Percentiles rank a stretch among this genome's conserved stretches.
phyloP scores from a whole-genome alignment of 2,113 vertebrate species.

The Ivindomyrus marchei region DNA sequence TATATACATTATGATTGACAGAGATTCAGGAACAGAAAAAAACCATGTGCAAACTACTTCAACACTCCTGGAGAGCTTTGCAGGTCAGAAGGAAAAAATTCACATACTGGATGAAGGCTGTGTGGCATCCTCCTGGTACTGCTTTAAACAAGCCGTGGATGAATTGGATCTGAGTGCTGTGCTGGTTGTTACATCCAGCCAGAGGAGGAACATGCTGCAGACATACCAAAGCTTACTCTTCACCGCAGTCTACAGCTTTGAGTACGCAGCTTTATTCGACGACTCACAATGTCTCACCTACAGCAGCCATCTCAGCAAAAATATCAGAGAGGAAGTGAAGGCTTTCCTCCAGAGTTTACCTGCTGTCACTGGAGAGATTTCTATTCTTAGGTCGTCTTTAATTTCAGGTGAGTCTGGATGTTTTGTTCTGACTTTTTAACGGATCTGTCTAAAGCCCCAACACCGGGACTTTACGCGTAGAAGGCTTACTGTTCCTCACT shows the following conservation, averaged over 20 bases:
- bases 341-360: constrained; percentile 69
- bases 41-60: background rate
- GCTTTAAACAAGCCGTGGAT: constrained; percentile 73
- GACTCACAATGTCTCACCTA: constrained; percentile 28
- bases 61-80: constrained; percentile 5
- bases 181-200: constrained; percentile 57
- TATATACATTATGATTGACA: constrained; percentile 28
- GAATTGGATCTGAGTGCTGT: constrained; percentile 55
- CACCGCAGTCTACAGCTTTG: constrained; percentile 70
- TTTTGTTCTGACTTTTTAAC: background rate
- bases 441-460: background rate
- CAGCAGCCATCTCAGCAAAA: constrained; percentile 25
- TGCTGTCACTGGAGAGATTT: constrained; percentile 61
- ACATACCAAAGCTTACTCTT: constrained; percentile 70
- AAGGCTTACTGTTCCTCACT: background rate
- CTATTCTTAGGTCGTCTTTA: constrained; percentile 64
- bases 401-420: constrained; percentile 71
- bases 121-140: constrained; percentile 60
- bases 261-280: constrained; percentile 52
- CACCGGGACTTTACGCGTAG: background rate
- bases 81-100: constrained; percentile 37
- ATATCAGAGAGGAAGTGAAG: constrained; percentile 56
- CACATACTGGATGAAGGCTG: constrained; percentile 51
- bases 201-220: constrained; percentile 56
- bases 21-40: background rate